These are phyloP conservation scores for Palythoa heliodiscus DNA, from an alignment of 92 coral and sea anemone genomes.

Conservation along the genomic window DNA sequence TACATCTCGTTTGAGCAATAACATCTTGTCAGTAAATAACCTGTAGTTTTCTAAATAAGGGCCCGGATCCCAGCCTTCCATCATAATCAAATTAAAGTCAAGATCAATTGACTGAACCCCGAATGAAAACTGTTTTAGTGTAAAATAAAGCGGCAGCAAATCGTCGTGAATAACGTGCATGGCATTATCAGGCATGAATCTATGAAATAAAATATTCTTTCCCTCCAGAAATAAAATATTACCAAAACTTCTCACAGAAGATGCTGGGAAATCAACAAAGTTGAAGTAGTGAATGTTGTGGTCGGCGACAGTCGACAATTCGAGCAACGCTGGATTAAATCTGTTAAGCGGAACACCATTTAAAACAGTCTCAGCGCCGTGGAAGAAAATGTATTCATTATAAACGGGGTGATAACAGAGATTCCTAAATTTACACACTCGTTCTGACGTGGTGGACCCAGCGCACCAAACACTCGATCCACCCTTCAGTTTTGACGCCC, in stretches of 20 bases:
- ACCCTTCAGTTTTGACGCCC: slow-evolving; percentile 23
- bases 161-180: slow-evolving; percentile 98
- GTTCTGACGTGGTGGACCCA: slow-evolving; percentile 71
- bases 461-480: slow-evolving; percentile 93
- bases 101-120: slow-evolving; percentile 45
- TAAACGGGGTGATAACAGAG: slow-evolving; percentile 81
- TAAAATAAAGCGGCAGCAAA: slow-evolving; percentile 84
- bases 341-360: slow-evolving; percentile 85
- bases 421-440: slow-evolving; percentile 87
- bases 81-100: slow-evolving; percentile 68
- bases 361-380: slow-evolving; percentile 74
- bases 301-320: slow-evolving; percentile 85
- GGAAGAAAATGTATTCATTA: slow-evolving; percentile 83
- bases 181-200: slow-evolving; percentile 88
- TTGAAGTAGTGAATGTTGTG: slow-evolving; percentile 93
- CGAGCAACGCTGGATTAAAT: slow-evolving; percentile 87
- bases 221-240: slow-evolving; percentile 72
- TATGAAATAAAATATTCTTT: slow-evolving; percentile 80
- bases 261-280: slow-evolving; percentile 79
- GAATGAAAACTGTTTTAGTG: slow-evolving; percentile 70
- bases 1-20: slow-evolving; percentile 57
- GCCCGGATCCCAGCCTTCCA: slow-evolving; percentile 91
- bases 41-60: slow-evolving; percentile 71
- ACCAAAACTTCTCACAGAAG: slow-evolving; percentile 57
- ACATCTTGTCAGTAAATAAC: slow-evolving; percentile 65